Conservation (phyloP, 2,113 vertebrate species). For the Quiscalus mexicanus region DNA sequence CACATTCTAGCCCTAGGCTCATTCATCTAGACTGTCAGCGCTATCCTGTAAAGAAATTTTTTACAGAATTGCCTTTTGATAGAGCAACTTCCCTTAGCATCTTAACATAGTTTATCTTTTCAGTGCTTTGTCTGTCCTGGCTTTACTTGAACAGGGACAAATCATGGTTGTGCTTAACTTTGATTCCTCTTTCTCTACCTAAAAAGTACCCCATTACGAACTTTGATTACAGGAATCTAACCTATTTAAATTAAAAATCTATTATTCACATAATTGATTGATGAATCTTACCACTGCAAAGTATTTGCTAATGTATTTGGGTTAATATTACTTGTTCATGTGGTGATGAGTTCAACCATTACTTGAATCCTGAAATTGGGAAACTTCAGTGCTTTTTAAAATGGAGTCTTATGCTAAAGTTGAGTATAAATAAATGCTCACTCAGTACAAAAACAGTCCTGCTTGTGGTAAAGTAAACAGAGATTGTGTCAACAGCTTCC, state of each 20-base stretch:
- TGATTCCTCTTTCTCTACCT: not conserved
- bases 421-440: not conserved
- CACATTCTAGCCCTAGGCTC: not conserved
- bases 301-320: not conserved
- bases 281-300: not conserved
- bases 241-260: not conserved
- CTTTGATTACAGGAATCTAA: not conserved
- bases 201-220: not conserved
- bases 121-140: not conserved
- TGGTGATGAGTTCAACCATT: too few species aligned
- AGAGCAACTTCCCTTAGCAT: not conserved
- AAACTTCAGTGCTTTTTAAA: not conserved
- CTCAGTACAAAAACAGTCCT: not conserved
- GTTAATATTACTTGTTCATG: not conserved
- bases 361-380: not conserved
- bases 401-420: not conserved
- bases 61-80: not conserved
- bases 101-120: not conserved
- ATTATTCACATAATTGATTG: not conserved
- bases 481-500: not conserved
- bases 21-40: constrained; percentile 35
- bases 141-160: not conserved
- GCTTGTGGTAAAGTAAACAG: not conserved
- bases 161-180: not conserved
- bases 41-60: not conserved